Evolutionary conservation across 2,797 vertebrate species (phyloP).

Genomic region (Brachyrhaphis roseni): DNA sequence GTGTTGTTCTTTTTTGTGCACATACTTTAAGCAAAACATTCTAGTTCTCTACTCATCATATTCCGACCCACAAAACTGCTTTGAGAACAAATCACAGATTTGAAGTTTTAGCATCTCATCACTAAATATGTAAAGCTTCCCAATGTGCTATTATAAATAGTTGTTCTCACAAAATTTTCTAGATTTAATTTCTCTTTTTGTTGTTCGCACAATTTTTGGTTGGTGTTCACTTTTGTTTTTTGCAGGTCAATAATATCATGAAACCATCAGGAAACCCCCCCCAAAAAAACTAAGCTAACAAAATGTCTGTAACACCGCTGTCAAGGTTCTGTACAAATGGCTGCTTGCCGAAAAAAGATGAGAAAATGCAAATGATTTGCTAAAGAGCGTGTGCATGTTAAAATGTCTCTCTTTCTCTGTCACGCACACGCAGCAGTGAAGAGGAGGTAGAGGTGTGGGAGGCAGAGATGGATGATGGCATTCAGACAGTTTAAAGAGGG

Average conservation of each 20-base stretch:
- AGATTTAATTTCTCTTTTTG: not conserved
- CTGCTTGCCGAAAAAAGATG: slow-evolving; percentile 31
- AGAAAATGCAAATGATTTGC: slow-evolving; percentile 45
- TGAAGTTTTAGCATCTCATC: not conserved
- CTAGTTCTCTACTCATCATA: not conserved
- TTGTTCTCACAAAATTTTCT: slow-evolving; percentile 13
- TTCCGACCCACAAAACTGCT: not conserved
- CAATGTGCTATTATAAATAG: not conserved
- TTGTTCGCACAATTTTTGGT: not conserved
- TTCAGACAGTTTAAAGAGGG: slow-evolving; percentile 67
- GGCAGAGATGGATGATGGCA: slow-evolving; percentile 69
- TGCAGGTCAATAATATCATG: not conserved
- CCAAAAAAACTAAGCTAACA: not conserved
- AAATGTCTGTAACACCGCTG: not conserved
- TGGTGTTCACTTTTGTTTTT: slow-evolving; percentile 14
- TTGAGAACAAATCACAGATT: not conserved
- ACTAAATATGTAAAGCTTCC: not conserved
- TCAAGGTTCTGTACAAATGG: not conserved
- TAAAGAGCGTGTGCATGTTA: slow-evolving; percentile 19
- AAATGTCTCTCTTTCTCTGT: slow-evolving; percentile 45
- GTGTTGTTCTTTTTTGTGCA: slow-evolving; percentile 4
- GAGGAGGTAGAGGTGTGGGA: slow-evolving; percentile 71
- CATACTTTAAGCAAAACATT: not conserved
- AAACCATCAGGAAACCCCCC: not conserved
- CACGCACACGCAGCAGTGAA: slow-evolving; percentile 44